These are phyloP conservation scores for Myzus persicae DNA, from an alignment of 1,140 invertebrate genomes.

Conservation along the genomic window DNA sequence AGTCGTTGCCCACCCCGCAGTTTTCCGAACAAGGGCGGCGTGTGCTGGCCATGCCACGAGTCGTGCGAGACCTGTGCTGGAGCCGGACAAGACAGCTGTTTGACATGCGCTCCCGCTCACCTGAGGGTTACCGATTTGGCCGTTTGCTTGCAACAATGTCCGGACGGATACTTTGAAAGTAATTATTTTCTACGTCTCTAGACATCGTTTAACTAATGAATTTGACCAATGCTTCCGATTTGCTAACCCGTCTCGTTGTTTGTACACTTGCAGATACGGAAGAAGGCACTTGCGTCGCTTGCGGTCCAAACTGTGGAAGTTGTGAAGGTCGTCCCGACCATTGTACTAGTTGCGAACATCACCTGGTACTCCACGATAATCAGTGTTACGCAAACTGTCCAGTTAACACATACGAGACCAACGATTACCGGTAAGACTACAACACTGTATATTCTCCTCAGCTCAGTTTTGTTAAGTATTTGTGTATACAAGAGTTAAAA, in stretches of 20 bases:
- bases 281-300: constrained; percentile 79
- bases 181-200: constrained; percentile 60
- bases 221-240: background rate
- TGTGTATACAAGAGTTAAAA: background rate
- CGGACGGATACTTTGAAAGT: constrained; percentile 86
- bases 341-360: constrained; percentile 84
- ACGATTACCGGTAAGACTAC: constrained; percentile 77
- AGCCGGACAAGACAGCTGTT: constrained; percentile 81
- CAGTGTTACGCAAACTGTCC: constrained; percentile 85
- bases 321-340: constrained; percentile 81
- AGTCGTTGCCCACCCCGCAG: constrained; percentile 81
- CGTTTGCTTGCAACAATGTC: constrained; percentile 82
- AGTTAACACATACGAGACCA: constrained; percentile 79
- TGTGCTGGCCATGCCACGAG: constrained; percentile 83
- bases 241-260: background rate
- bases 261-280: constrained; percentile 69
- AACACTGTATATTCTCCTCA: background rate
- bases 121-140: constrained; percentile 80
- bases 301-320: constrained; percentile 80
- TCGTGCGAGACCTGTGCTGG: constrained; percentile 84
- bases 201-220: background rate
- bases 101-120: constrained; percentile 81
- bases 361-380: constrained; percentile 80
- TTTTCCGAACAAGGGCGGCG: constrained; percentile 77
- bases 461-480: background rate